These are phyloP conservation scores for Oeneis ivallda DNA, from an alignment of 2,888 invertebrate genomes.

Conservation along the genomic window DNA sequence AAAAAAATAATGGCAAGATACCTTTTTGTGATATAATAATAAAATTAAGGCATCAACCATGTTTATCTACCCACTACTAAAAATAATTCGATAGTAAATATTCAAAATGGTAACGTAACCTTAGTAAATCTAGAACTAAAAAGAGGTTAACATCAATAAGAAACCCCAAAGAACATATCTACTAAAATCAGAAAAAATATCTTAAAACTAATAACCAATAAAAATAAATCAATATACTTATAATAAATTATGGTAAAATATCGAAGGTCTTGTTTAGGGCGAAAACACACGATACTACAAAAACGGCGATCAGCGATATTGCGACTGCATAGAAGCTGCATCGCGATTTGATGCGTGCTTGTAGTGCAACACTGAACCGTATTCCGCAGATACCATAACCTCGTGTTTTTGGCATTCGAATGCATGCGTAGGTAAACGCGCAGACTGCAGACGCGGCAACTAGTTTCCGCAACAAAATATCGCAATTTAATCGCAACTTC, in stretches of 20 bases:
- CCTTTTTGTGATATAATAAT: neutral
- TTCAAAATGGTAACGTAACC: slow-evolving; percentile 19
- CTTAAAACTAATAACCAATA: slow-evolving; percentile 5
- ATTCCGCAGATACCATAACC: no score
- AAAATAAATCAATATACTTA: slow-evolving; percentile 17
- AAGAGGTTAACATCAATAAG: slow-evolving; percentile 3
- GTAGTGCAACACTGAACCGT: no score
- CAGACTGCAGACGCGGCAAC: neutral
- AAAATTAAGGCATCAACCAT: neutral
- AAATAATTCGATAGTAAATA: slow-evolving; percentile 15
- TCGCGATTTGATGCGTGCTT: no score
- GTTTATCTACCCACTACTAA: slow-evolving; percentile 11
- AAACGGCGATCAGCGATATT: neutral
- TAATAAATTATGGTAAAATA: slow-evolving; percentile 4
- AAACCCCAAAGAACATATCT: slow-evolving; percentile 1
- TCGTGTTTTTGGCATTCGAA: no score
- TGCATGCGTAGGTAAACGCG: neutral
- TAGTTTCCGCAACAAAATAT: neutral
- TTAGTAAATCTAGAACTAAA: slow-evolving; percentile 7
- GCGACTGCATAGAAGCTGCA: neutral
- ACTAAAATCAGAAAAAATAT: slow-evolving; percentile 3
- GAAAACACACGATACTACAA: neutral
- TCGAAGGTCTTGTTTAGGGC: neutral
- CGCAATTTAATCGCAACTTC: neutral
- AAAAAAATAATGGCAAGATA: neutral